phyloP scores from a whole-genome alignment of 2,797 vertebrate genomes.

The Synanceia verrucosa region DNA sequence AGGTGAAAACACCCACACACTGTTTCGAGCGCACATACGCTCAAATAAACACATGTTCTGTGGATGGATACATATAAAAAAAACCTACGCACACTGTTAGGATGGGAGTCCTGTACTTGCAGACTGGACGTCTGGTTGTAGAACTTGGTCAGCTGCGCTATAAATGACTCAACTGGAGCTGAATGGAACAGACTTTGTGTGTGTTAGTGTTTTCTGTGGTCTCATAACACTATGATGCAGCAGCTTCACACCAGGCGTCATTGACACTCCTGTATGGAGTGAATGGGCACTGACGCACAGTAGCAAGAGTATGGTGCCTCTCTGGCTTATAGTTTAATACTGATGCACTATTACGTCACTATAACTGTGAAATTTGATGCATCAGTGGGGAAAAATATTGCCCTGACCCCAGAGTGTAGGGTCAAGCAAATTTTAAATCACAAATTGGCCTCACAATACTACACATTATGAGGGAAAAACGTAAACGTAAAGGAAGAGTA shows the following conservation, averaged over 20 bases:
- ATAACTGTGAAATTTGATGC: slow-evolving; percentile 48
- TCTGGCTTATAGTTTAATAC: slow-evolving; percentile 35
- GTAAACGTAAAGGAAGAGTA: too few species aligned
- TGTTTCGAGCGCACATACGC: background rate
- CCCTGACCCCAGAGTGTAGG: slow-evolving; percentile 26
- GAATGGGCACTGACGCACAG: slow-evolving; percentile 66
- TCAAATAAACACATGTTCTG: slow-evolving; percentile 32
- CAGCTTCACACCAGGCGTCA: slow-evolving; percentile 71
- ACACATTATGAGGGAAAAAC: too few species aligned
- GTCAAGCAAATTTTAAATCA: background rate
- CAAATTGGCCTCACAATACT: background rate
- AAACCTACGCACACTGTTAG: slow-evolving; percentile 40
- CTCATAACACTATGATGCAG: slow-evolving; percentile 68
- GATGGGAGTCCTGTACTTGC: slow-evolving; percentile 16
- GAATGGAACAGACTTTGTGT: slow-evolving; percentile 65
- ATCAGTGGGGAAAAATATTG: slow-evolving; percentile 47
- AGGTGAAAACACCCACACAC: slow-evolving; percentile 45
- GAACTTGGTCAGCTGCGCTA: slow-evolving; percentile 54
- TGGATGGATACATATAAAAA: slow-evolving; percentile 15
- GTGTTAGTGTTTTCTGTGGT: slow-evolving; percentile 54
- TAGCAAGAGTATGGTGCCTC: slow-evolving; percentile 43
- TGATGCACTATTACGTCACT: slow-evolving; percentile 51
- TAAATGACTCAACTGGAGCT: slow-evolving; percentile 62
- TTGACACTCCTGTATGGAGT: slow-evolving; percentile 65
- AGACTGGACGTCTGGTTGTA: slow-evolving; percentile 47